Evolutionary conservation across 2,113 vertebrate species (phyloP), one percentile per base, ranked within the genome.

Genomic region (Phocoena phocoena): DNA sequence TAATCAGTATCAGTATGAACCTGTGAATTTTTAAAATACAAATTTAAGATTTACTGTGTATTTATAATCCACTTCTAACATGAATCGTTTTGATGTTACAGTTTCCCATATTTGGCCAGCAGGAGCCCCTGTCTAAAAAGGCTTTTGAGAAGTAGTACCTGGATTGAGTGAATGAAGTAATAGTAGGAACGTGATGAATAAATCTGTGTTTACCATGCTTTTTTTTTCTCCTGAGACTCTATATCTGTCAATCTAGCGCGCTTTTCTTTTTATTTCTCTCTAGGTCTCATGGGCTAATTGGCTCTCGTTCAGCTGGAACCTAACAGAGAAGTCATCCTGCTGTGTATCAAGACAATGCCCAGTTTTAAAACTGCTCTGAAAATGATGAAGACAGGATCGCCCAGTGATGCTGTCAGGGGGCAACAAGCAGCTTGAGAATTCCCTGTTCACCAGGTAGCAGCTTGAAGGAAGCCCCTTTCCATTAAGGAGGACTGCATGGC

Each of bases 251-350:
- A 20, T 81, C 47, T 97, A 41, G 88, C n/a, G 6, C 17, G 17
- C 44, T 38, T 28, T 11, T 85, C 3, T 92, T 92, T 87, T 84
- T 79, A 6, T 97, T 96, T 38, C 55, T 97, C 50, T 79, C 5
- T 84, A 99, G 99, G 96, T 98, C 97, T 95, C 11, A 73, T 97
- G 98, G 96, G 96, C 71, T 98, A 92, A 97, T 71, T 95, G 95
- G 90, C 63, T 97, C 0, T 94, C 93, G 31, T 96, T 98, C 96
- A 81, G 94, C 98, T 23, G 88, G 70, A 96, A 88, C 92, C 68
- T 97, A 88, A 94, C 83, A 93, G 93, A 98, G 36, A 82, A 97
- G 90, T 60, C 41, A 87, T 77, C 88, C 65, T 88, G 36, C 95
- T 65, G 3, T 58, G 50, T 11, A 0, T 82, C 90, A 63, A 73